A percentile compares a stretch with the other conserved stretches of the same genome.
Evolutionary conservation across 1,140 invertebrate species (phyloP).

Genomic region (Magallana angulata): DNA sequence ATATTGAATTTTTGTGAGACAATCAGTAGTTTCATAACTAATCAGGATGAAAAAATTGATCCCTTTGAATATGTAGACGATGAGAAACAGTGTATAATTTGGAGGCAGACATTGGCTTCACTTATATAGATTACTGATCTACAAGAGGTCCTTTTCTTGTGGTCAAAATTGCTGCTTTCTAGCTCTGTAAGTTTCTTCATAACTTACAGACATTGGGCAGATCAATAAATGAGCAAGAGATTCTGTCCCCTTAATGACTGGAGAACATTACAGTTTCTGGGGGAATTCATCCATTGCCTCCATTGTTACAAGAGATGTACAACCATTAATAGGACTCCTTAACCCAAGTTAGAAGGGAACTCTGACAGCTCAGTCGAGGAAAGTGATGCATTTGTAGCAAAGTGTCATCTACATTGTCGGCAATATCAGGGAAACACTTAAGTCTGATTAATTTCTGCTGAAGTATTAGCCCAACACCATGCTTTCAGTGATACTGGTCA

Average conservation of each 20-base stretch:
- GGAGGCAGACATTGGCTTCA: background rate
- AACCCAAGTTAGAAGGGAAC: background rate
- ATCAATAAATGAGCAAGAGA: background rate
- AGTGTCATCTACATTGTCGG: background rate
- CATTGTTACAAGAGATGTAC: background rate
- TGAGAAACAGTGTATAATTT: slow-evolving; percentile 18
- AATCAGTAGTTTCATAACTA: slow-evolving; percentile 18
- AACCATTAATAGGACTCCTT: background rate
- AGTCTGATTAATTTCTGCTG: too few species aligned
- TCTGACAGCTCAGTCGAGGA: background rate
- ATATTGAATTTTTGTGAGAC: background rate
- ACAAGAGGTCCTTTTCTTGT: background rate
- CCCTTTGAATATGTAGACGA: background rate
- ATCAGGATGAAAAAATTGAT: background rate
- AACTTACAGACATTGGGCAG: background rate
- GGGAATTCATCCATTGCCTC: background rate
- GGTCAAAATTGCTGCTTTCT: background rate
- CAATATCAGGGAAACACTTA: too few species aligned
- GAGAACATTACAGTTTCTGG: background rate
- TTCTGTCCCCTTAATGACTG: background rate
- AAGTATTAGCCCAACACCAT: too few species aligned
- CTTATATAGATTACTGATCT: background rate
- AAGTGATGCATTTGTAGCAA: background rate
- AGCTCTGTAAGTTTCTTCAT: background rate
- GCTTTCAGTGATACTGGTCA: too few species aligned